These are phyloP conservation scores for Conomelus anceps DNA, from an alignment of 2,888 invertebrate species.

Conservation along the genomic window DNA sequence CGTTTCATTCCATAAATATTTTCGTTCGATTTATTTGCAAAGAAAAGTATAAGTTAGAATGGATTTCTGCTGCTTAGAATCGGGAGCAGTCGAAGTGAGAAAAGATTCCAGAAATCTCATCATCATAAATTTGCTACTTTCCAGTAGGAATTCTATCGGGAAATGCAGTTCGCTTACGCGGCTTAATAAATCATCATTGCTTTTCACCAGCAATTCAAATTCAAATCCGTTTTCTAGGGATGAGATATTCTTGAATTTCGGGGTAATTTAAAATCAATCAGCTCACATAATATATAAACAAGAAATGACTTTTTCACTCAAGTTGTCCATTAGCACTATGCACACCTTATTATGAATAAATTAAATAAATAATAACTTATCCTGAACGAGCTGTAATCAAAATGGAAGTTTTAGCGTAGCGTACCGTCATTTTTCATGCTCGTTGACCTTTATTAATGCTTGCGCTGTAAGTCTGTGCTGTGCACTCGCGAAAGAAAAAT, in stretches of 20 bases:
- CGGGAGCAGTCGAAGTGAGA: background rate
- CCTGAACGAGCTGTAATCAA: too few relatives aligned
- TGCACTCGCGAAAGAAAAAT: too few relatives aligned
- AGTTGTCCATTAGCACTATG: too few relatives aligned
- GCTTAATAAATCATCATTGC: background rate
- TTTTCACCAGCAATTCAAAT: background rate
- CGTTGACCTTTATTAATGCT: too few relatives aligned
- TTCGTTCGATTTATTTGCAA: background rate
- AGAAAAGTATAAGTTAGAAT: background rate
- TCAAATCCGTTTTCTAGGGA: background rate
- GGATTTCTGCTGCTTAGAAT: too few relatives aligned
- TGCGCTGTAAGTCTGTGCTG: too few relatives aligned
- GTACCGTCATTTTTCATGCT: too few relatives aligned
- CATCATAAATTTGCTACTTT: background rate
- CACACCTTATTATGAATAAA: too few relatives aligned
- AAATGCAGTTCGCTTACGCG: background rate
- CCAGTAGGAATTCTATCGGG: background rate
- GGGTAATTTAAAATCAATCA: background rate
- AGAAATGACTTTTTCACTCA: too few relatives aligned
- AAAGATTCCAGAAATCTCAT: background rate
- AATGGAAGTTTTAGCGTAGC: too few relatives aligned
- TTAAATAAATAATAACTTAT: too few relatives aligned
- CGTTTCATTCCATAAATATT: background rate
- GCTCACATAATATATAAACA: too few relatives aligned
- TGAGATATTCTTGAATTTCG: background rate